phyloP scores from a whole-genome alignment of 2,797 vertebrate genomes.

The Pseudopleuronectes americanus region DNA sequence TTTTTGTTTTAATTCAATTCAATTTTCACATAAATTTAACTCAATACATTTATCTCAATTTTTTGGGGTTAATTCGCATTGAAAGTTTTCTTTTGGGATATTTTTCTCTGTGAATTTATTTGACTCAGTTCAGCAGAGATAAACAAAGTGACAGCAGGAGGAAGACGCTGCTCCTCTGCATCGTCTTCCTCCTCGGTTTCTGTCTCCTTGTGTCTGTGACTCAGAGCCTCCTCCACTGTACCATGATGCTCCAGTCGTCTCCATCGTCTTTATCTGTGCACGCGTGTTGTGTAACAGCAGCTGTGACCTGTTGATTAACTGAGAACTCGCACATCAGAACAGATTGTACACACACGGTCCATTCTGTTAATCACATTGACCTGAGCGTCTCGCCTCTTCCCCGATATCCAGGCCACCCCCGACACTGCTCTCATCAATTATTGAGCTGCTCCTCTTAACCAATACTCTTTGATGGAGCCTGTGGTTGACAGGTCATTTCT shows the following conservation, averaged over 20 bases:
- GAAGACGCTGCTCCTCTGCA: not conserved
- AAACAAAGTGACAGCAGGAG: not conserved
- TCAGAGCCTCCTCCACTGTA: conserved; percentile 30
- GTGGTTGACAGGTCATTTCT: conserved; percentile 61
- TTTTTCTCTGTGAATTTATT: not conserved
- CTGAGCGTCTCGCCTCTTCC: conserved; percentile 9
- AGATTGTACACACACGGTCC: not conserved
- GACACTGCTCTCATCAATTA: conserved; percentile 69
- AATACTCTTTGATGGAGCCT: conserved; percentile 48
- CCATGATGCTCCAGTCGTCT: conserved; percentile 6
- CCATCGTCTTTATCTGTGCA: not conserved
- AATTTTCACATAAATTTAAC: too few relatives aligned
- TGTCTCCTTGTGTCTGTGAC: conserved; percentile 10
- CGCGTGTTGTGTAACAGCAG: not conserved
- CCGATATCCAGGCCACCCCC: conserved; percentile 54
- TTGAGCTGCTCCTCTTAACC: conserved; percentile 59
- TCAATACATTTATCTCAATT: too few relatives aligned
- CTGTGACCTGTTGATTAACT: conserved; percentile 18
- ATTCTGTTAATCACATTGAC: conserved; percentile 28
- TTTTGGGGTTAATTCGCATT: too few relatives aligned
- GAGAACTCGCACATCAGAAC: conserved; percentile 1
- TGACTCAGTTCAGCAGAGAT: not conserved
- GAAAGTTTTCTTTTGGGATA: too few relatives aligned
- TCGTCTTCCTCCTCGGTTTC: conserved; percentile 1
- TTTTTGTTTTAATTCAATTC: too few relatives aligned